These are phyloP conservation scores for Scaptomyza pallida DNA, from an alignment of 1,140 invertebrate species.

Conservation along the genomic window DNA sequence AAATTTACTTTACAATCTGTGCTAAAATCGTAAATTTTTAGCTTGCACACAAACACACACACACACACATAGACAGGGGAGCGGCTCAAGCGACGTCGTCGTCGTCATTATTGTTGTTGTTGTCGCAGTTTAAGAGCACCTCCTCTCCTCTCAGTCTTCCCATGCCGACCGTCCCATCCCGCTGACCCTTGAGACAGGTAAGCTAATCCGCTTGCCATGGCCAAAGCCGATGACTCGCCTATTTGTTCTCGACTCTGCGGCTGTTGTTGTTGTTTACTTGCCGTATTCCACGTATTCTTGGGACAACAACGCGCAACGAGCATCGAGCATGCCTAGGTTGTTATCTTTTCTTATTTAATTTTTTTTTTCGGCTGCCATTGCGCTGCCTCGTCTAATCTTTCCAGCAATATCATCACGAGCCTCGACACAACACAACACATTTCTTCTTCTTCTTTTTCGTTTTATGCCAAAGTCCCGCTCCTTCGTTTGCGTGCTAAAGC, in stretches of 20 bases:
- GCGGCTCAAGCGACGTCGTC: conserved; percentile 44
- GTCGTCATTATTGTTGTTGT: background rate
- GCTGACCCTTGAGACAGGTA: conserved; percentile 35
- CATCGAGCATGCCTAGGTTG: conserved; percentile 61
- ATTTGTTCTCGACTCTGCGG: conserved; percentile 61
- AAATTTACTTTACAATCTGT: conserved; percentile 82
- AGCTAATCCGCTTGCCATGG: conserved; percentile 77
- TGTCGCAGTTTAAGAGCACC: too few species aligned
- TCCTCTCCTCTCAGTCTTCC: background rate
- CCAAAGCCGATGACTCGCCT: conserved; percentile 56
- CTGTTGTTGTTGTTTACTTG: conserved; percentile 54
- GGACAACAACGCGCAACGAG: too few species aligned
- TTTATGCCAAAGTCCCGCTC: conserved; percentile 1
- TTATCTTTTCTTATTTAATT: conserved; percentile 81
- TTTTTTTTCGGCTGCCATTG: conserved; percentile 73
- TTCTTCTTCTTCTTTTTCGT: background rate
- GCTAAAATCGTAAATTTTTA: conserved; percentile 80
- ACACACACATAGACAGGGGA: conserved; percentile 47
- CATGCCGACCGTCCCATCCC: background rate
- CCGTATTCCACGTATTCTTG: conserved; percentile 64
- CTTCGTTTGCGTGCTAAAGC: background rate
- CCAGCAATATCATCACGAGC: conserved; percentile 76
- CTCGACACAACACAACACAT: background rate
- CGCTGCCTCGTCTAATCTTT: conserved; percentile 69
- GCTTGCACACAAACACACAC: conserved; percentile 32